A percentile compares a stretch with the other conserved stretches of the same genome.
Evolutionary conservation across 2,797 vertebrate genomes (phyloP).

Genomic region (Moxostoma hubbsi): DNA sequence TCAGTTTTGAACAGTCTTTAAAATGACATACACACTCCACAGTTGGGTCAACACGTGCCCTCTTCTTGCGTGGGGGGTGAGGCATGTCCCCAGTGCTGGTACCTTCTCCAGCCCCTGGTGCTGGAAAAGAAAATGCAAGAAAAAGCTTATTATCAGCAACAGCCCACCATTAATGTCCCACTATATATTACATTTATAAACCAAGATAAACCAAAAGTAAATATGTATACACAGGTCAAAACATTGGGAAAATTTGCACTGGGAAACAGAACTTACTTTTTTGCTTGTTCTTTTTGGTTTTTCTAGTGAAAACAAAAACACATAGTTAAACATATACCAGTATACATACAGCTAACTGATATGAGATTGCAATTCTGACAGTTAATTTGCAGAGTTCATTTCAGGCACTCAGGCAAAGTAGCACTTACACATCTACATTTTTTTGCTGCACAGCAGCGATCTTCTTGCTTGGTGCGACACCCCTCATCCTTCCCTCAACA

Average conservation of each 20-base stretch:
- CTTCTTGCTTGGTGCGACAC: slow-evolving; percentile 96
- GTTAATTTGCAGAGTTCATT: not conserved
- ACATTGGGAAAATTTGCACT: not conserved
- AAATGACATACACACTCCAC: slow-evolving; percentile 88
- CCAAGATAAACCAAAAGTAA: not conserved
- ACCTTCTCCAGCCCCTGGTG: slow-evolving; percentile 91
- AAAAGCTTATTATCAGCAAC: not conserved
- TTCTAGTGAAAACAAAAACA: slow-evolving; percentile 74
- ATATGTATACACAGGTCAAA: not conserved
- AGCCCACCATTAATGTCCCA: not conserved
- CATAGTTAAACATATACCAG: not conserved
- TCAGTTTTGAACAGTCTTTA: not conserved
- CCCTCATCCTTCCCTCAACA: slow-evolving; percentile 99
- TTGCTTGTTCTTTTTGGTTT: slow-evolving; percentile 99
- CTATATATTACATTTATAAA: not conserved
- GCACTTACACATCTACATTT: slow-evolving; percentile 93
- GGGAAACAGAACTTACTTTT: slow-evolving; percentile 83
- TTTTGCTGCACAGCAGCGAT: slow-evolving; percentile 94
- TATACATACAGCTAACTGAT: not conserved
- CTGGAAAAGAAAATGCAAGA: slow-evolving; percentile 66
- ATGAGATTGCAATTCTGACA: not conserved
- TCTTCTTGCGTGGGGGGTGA: slow-evolving; percentile 95
- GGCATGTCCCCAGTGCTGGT: slow-evolving; percentile 92
- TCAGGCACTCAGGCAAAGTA: not conserved
- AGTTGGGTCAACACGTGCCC: slow-evolving; percentile 94